Conservation (phyloP, 2,888 invertebrate species). For the Drosophila yooni region DNA sequence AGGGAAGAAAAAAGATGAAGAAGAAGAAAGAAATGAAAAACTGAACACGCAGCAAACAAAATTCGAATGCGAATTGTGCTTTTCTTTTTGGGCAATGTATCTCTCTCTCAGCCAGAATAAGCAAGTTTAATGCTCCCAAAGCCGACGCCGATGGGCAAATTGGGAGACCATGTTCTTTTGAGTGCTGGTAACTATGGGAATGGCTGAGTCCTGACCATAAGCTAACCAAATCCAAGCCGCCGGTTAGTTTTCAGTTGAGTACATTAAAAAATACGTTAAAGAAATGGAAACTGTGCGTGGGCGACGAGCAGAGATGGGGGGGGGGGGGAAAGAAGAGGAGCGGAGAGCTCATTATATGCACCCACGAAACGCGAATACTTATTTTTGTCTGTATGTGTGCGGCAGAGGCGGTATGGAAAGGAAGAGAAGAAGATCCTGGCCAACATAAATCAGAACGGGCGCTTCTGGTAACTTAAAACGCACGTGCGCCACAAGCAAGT, state of each 20-base stretch:
- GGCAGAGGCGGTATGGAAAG: not conserved
- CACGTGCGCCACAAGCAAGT: slow-evolving; percentile 57
- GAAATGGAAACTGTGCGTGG: slow-evolving; percentile 32
- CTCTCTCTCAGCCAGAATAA: slow-evolving; percentile 24
- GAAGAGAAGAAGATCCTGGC: slow-evolving; percentile 9
- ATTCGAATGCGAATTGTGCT: slow-evolving; percentile 22
- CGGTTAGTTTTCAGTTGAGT: slow-evolving; percentile 68
- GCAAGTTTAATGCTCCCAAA: slow-evolving; percentile 60
- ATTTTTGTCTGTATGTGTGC: slow-evolving; percentile 7
- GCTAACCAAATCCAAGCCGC: slow-evolving; percentile 61
- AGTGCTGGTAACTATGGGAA: slow-evolving; percentile 29
- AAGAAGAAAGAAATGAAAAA: slow-evolving; percentile 4
- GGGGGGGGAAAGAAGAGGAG: not conserved
- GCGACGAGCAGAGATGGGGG: no score
- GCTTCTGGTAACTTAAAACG: slow-evolving; percentile 67
- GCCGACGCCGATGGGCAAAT: slow-evolving; percentile 46
- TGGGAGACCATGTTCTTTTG: slow-evolving; percentile 22
- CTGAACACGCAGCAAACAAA: slow-evolving; percentile 17
- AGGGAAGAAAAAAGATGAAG: slow-evolving; percentile 8
- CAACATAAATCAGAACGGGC: slow-evolving; percentile 60
- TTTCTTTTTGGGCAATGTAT: slow-evolving; percentile 23
- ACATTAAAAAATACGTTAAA: slow-evolving; percentile 66
- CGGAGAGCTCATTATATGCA: slow-evolving; percentile 59
- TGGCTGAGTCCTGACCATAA: slow-evolving; percentile 38
- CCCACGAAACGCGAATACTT: slow-evolving; percentile 42